Conservation (phyloP, 30 jellyfish, hydroid and myxozoan genomes). For the Aurelia aurita region DNA sequence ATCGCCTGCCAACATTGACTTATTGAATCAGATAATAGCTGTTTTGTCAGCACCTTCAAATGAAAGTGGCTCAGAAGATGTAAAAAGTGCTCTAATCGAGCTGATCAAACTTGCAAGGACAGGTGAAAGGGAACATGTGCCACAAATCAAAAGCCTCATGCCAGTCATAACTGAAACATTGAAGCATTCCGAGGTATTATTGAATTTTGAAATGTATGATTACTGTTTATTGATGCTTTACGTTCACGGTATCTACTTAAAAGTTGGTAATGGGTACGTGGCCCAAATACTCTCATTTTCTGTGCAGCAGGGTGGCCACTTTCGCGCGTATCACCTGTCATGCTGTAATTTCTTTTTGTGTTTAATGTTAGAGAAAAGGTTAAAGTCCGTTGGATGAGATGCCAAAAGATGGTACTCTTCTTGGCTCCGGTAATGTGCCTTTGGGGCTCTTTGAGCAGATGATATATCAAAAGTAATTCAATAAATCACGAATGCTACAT, state of each 20-base stretch:
- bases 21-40: conserved; percentile 69
- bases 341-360: no score
- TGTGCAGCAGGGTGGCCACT: neutral
- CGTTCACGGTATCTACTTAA: neutral
- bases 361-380: no score
- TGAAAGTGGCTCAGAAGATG: conserved; percentile 85
- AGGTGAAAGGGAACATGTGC: conserved; percentile 56
- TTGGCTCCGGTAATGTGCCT: no score
- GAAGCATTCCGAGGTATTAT: conserved; percentile 82
- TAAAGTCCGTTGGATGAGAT: no score
- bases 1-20: conserved; percentile 64
- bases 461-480: no score
- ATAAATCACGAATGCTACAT: no score
- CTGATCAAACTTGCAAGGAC: conserved; percentile 77
- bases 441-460: no score
- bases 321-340: no score
- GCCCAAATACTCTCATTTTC: neutral
- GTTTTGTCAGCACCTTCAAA: conserved; percentile 67
- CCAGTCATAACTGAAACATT: conserved; percentile 63
- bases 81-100: conserved; percentile 85
- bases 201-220: neutral
- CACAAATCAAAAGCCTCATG: conserved; percentile 57
- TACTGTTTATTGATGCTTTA: neutral
- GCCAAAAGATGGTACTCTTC: no score
- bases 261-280: no score